Percentiles rank a stretch among this genome's conserved stretches.
Evolutionary conservation across 1,140 invertebrate genomes (phyloP).

Genomic region (Paracyclopina nana): DNA sequence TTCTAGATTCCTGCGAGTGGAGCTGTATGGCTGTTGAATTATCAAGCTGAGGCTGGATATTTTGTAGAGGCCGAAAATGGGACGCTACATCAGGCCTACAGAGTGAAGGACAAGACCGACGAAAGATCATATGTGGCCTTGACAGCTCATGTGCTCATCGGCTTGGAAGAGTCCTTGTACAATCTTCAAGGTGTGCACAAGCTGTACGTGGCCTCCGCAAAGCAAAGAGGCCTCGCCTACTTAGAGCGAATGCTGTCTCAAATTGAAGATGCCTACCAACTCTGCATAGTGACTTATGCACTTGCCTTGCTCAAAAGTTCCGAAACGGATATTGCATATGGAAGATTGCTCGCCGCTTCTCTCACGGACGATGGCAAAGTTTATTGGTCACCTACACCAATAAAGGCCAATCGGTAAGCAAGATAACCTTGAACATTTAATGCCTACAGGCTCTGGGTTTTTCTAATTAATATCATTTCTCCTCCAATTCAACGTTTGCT

Average conservation of each 20-base stretch:
- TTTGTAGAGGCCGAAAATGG: conserved; percentile 30
- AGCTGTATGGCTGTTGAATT: conserved; percentile 29
- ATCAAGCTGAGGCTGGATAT: conserved; percentile 27
- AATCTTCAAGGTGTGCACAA: conserved; percentile 23
- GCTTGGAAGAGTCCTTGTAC: conserved; percentile 25
- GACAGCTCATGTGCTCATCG: conserved; percentile 31
- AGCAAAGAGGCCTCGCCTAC: conserved; percentile 24
- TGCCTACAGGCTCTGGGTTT: no score
- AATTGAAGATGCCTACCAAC: conserved; percentile 29
- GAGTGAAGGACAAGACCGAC: no score
- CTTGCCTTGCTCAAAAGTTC: conserved; percentile 27
- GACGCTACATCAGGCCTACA: no score
- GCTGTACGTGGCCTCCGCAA: conserved; percentile 22
- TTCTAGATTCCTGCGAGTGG: no score
- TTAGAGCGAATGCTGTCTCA: conserved; percentile 27
- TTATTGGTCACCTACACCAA: conserved; percentile 29
- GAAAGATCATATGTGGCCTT: no score
- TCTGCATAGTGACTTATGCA: conserved; percentile 33
- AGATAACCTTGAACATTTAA: no score
- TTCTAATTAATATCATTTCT: no score
- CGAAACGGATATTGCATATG: conserved; percentile 24
- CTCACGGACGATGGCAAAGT: conserved; percentile 27
- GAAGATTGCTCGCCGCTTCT: conserved; percentile 22
- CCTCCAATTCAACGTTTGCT: no score
- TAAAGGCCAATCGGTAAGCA: conserved; percentile 24